Base-by-base conservation (phyloP, 2,888 invertebrate species). In the Clivina fossor region DNA sequence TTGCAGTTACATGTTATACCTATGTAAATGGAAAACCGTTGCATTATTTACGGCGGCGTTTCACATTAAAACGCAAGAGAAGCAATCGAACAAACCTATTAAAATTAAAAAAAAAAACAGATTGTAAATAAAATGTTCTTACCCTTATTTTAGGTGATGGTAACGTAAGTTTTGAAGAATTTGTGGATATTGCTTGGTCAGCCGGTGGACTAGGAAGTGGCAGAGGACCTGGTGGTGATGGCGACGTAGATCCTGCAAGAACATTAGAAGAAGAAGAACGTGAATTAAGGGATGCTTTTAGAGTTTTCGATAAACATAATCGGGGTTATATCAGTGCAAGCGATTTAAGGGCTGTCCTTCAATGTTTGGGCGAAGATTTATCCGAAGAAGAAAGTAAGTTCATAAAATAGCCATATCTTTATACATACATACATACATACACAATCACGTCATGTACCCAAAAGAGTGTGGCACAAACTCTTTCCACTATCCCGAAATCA, bases 321-420 rank as follows among this genome's bases (percentile, higher is more conserved):
- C 80, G 92, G n/a, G 92, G 93, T 0, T 93, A 91, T 70, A 93
- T 93, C 66, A 91, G 91, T 46, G 91, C 92, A 2, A 91, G 91
- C 0, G 93, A 93, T 71, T 76, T 93, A 59, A 77, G 92, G 60
- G 92, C 92, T 0, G 93, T 93, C 4, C 75, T 93, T 58, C 92
- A 92, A 72, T 93, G 93, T 71, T 76, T 93, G 55, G 93, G 93
- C 2, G 93, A 93, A 71, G 91, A 92, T 69, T 74, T 93, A 40
- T 88, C 89, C 8, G 93, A 93, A 67, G 93, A 93, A 73, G 93
- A 93, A 73, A 93, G 92, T 90, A 71, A 84, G 85, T 80, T 62
- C 56, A n/a, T n/a, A n/a, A n/a, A n/a, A n/a, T n/a, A n/a, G n/a
- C n/a, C n/a, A n/a, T n/a, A n/a, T n/a, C n/a, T n/a, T n/a, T n/a